Evolutionary conservation across 2,797 vertebrate genomes (phyloP).

Genomic region (Acanthornis magna): DNA sequence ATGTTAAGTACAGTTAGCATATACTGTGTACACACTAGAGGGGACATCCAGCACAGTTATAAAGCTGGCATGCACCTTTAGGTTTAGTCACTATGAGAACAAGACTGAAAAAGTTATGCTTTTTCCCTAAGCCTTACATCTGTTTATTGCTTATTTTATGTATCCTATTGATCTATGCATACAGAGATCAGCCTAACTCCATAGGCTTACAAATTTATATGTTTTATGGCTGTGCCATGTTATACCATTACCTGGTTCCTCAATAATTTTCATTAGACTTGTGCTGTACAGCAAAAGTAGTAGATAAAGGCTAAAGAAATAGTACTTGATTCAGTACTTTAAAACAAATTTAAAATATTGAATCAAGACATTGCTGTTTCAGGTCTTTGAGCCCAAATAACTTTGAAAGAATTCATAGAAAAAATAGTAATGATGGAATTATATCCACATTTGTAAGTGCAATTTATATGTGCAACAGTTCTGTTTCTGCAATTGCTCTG

Average conservation of each 20-base stretch:
- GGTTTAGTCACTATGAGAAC: neutral
- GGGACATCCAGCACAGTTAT: neutral
- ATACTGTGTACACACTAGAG: neutral
- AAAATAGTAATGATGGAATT: neutral
- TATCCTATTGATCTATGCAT: neutral
- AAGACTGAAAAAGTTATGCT: neutral
- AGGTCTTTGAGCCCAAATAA: neutral
- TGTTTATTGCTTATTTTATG: neutral
- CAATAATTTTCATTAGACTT: neutral
- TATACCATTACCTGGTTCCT: neutral
- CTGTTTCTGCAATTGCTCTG: neutral
- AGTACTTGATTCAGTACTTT: neutral
- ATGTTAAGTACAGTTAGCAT: neutral
- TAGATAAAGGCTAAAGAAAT: neutral
- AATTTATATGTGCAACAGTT: neutral
- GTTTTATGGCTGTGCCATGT: neutral
- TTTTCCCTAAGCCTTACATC: neutral
- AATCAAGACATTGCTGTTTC: neutral
- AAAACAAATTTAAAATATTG: neutral
- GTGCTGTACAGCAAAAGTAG: neutral
- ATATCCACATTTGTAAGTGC: neutral
- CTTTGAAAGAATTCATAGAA: neutral
- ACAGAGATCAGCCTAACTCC: neutral
- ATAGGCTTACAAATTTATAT: neutral
- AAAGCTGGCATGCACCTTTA: neutral